Conservation (phyloP, 1,140 invertebrate species). For the Lordiphosa stackelbergi region DNA sequence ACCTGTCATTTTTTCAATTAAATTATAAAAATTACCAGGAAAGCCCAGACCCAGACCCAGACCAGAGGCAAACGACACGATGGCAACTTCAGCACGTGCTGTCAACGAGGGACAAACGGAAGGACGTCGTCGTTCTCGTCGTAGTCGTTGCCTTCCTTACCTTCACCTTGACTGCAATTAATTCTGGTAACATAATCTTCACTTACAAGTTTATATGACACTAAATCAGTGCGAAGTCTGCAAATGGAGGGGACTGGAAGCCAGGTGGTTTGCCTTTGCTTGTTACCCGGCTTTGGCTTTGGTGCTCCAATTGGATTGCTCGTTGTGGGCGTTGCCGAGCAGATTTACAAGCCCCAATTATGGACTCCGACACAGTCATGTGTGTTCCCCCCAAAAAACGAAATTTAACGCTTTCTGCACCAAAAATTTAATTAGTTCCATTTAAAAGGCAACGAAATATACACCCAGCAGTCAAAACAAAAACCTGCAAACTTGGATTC, state of each 20-base stretch:
- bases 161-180: conserved; percentile 72
- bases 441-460: conserved; percentile 45
- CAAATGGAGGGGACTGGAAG: conserved; percentile 2
- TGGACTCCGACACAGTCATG: conserved; percentile 8
- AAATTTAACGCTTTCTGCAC: conserved; percentile 58
- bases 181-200: conserved; percentile 75
- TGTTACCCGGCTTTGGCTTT: conserved; percentile 9
- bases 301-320: conserved; percentile 24
- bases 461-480: conserved; percentile 27
- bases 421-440: conserved; percentile 70
- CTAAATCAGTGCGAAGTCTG: conserved; percentile 63
- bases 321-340: conserved; percentile 35
- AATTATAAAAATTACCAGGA: conserved; percentile 63
- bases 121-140: conserved; percentile 2
- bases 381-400: conserved; percentile 22
- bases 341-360: conserved; percentile 46
- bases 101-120: conserved; percentile 40
- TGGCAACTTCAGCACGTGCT: conserved; percentile 61
- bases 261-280: background rate
- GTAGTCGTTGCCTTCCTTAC: conserved; percentile 36
- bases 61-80: conserved; percentile 9
- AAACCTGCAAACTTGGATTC: conserved; percentile 18
- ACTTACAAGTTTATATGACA: conserved; percentile 75
- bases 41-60: conserved; percentile 18
- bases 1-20: conserved; percentile 68